Evolutionary conservation across 2,888 invertebrate genomes (phyloP).

Genomic region (Xylophagus ater): DNA sequence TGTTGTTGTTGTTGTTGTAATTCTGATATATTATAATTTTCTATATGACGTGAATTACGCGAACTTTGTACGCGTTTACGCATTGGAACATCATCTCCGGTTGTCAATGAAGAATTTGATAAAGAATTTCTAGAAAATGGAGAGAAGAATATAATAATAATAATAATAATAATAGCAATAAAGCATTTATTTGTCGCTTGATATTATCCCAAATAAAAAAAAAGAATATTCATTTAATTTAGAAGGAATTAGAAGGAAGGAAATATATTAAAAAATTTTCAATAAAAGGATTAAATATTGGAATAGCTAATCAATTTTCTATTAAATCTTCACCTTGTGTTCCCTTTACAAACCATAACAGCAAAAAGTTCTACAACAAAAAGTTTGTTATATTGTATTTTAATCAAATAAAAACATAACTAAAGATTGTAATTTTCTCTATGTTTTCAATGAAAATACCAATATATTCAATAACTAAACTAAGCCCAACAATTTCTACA

Average conservation of each 20-base stretch:
- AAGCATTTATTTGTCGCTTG: not conserved
- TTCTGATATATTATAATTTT: conserved; percentile 1
- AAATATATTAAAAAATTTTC: too few species aligned
- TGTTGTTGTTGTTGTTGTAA: conserved; percentile 2
- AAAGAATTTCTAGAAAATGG: conserved; percentile 14
- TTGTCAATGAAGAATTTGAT: conserved; percentile 18
- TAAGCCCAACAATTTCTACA: too few species aligned
- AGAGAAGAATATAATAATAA: not conserved
- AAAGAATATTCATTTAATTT: not conserved
- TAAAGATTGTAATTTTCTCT: too few species aligned
- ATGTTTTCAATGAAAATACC: too few species aligned
- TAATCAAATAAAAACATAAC: too few species aligned
- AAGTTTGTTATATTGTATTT: too few species aligned
- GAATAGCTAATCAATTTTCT: too few species aligned
- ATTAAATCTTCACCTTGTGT: too few species aligned
- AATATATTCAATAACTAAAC: too few species aligned
- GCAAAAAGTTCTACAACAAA: too few species aligned
- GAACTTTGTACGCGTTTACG: conserved; percentile 10
- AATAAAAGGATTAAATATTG: too few species aligned
- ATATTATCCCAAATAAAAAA: not conserved
- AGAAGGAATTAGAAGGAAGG: conserved; percentile 15
- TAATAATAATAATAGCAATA: not conserved
- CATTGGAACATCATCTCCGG: conserved; percentile 11
- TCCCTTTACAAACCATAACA: too few species aligned
- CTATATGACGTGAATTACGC: conserved; percentile 7